Conservation (phyloP, 2,797 vertebrate species). For the Poliocrania exsul region DNA sequence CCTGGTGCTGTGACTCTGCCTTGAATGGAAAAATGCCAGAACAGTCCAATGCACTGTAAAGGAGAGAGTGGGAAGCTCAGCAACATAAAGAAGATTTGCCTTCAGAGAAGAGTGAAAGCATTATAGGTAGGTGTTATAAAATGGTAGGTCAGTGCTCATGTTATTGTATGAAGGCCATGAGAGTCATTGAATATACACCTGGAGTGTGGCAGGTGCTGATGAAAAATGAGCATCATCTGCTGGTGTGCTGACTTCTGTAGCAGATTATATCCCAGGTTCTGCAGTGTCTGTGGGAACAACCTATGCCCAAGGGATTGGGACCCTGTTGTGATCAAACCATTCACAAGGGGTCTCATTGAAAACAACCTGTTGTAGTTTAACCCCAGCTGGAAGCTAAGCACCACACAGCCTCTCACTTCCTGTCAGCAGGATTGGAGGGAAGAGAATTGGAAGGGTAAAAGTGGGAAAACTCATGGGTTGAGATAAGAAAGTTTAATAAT, state of each 20-base stretch:
- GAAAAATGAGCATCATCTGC: not conserved
- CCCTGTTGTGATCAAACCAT: not conserved
- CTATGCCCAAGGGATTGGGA: not conserved
- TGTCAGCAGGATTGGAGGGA: not conserved
- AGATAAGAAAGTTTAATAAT: not conserved
- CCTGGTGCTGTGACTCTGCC: not conserved
- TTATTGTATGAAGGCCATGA: not conserved
- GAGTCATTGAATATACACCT: not conserved
- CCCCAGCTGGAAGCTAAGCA: not conserved
- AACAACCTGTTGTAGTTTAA: not conserved
- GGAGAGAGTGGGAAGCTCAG: not conserved
- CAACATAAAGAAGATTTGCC: not conserved
- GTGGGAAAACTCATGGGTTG: not conserved
- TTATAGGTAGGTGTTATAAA: not conserved
- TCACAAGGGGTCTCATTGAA: not conserved
- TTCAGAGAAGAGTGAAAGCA: not conserved
- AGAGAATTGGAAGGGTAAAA: not conserved
- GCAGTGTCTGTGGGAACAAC: not conserved
- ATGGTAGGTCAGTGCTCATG: not conserved
- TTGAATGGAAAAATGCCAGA: not conserved
- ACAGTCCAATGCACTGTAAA: not conserved
- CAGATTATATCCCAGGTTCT: not conserved
- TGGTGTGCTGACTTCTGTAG: not conserved
- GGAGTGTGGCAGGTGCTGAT: fast-evolving
- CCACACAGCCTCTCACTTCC: not conserved